Conservation (phyloP, 92 coral and sea anemone species). For the Palythoa grandiflora region DNA sequence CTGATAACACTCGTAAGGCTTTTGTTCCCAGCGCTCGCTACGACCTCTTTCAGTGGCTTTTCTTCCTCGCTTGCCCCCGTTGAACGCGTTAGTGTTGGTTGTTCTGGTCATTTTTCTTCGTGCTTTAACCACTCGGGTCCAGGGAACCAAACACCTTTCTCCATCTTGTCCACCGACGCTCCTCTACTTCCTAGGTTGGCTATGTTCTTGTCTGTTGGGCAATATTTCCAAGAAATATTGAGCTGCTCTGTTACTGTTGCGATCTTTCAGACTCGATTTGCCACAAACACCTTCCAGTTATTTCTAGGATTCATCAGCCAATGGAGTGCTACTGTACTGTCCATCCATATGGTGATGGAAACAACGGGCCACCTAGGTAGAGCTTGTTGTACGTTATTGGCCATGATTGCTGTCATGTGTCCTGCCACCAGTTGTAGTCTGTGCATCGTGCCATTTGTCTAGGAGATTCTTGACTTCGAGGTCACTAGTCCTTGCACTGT, state of each 20-base stretch:
- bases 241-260: not conserved
- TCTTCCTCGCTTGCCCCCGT: slow-evolving; percentile 36
- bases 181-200: slow-evolving; percentile 77
- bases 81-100: slow-evolving; percentile 42
- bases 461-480: too few relatives aligned
- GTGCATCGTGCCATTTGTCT: too few relatives aligned
- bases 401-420: too few relatives aligned
- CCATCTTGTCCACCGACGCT: slow-evolving; percentile 69
- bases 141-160: slow-evolving; percentile 58
- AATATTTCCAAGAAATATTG: too few relatives aligned
- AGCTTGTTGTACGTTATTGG: too few relatives aligned
- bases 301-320: slow-evolving; percentile 71
- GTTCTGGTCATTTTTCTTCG: slow-evolving; percentile 48
- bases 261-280: slow-evolving; percentile 64
- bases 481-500: too few relatives aligned
- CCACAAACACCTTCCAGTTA: slow-evolving; percentile 70
- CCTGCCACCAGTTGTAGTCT: too few relatives aligned
- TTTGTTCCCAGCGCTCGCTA: not conserved
- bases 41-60: slow-evolving; percentile 40
- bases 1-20: slow-evolving; percentile 38
- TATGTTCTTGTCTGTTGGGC: slow-evolving; percentile 54
- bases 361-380: not conserved
- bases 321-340: slow-evolving; percentile 59
- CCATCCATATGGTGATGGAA: slow-evolving; percentile 62
- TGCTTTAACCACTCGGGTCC: slow-evolving; percentile 64